Base-by-base conservation (phyloP, 2,888 invertebrate genomes). In the Amiota mariae region DNA sequence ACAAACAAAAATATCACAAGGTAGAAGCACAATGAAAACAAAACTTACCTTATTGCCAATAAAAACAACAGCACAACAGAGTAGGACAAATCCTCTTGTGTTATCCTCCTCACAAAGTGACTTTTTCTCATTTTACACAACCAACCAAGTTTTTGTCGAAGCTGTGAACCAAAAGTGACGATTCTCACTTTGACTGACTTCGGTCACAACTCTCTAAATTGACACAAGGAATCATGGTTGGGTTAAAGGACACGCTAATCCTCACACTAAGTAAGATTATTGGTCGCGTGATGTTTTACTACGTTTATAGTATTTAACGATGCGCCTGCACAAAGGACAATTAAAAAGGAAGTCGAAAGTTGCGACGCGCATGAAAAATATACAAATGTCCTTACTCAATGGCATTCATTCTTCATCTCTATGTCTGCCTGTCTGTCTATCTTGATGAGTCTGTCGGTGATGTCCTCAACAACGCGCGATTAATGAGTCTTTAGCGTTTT, bases 401-500 rank as follows among this genome's bases (percentile, higher is more conserved):
- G 36, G 36, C 70, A 46, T 15, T 70, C 70, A 51, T 57, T 13
- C 70, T 61, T 64, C 73, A 70, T 72, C 24, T 13, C 51, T 54
- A 46, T 59, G 57, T 61, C 64, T 74, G 73, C 51, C 36, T 73
- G 64, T n/a, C 63, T 36, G 36, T 36, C 36, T 73, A 57, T n/a
- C 63, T 36, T 24, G 24, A 24, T 24, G 24, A 2, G 36, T 36
- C 36, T 36, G 36, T 36, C 36, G 9, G 18, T 10, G 57, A 15
- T 15, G 57, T 57, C 54, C 54, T 36, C 36, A 6, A 36, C 54
- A 73, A 75, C 78, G 76, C 77, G 78, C 80, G 81, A 87, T 87
- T 87, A 87, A 87, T 86, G 85, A 85, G 87, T 85, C 79, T 85
- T 87, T 87, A 82, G 82, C 84, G 86, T 87, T 87, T 81, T 82